Evolutionary conservation across 2,888 invertebrate species (phyloP).

Genomic region (Xestia xanthographa): DNA sequence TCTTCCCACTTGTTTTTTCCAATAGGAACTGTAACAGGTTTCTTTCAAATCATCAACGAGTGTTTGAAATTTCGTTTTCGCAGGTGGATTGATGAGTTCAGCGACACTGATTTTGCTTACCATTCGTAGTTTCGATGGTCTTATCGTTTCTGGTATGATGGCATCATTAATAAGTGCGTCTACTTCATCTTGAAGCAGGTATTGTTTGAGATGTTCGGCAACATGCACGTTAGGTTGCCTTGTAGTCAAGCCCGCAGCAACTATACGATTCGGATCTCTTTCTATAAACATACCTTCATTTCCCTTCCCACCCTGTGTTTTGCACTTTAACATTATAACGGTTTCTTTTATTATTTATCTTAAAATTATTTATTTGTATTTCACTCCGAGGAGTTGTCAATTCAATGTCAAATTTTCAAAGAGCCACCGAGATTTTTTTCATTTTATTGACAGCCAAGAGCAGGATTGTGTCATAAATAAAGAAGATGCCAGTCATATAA

Average conservation of each 20-base stretch:
- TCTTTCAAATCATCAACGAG: conserved; percentile 37
- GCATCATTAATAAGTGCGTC: conserved; percentile 73
- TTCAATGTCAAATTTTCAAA: conserved; percentile 10
- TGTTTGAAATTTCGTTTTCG: conserved; percentile 71
- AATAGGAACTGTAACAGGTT: conserved; percentile 26
- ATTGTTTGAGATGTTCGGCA: conserved; percentile 63
- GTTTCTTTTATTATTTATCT: not conserved
- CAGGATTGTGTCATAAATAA: not conserved
- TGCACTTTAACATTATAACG: conserved; percentile 25
- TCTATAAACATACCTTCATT: conserved; percentile 74
- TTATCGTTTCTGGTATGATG: conserved; percentile 57
- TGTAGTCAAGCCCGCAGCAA: conserved; percentile 71
- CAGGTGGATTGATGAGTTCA: conserved; percentile 69
- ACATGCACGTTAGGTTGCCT: conserved; percentile 62
- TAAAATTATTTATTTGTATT: not conserved
- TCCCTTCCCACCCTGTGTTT: conserved; percentile 73
- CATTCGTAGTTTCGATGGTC: conserved; percentile 45
- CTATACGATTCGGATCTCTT: conserved; percentile 66
- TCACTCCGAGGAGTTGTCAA: not conserved
- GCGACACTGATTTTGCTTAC: conserved; percentile 12
- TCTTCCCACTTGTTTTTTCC: conserved; percentile 22
- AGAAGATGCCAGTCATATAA: not conserved
- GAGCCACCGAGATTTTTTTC: not conserved
- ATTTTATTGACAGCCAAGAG: conserved; percentile 5
- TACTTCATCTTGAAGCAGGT: conserved; percentile 73